Evolutionary conservation across 2,797 vertebrate species (phyloP), one percentile per base, ranked within the genome.

Genomic region (Selene dorsalis): DNA sequence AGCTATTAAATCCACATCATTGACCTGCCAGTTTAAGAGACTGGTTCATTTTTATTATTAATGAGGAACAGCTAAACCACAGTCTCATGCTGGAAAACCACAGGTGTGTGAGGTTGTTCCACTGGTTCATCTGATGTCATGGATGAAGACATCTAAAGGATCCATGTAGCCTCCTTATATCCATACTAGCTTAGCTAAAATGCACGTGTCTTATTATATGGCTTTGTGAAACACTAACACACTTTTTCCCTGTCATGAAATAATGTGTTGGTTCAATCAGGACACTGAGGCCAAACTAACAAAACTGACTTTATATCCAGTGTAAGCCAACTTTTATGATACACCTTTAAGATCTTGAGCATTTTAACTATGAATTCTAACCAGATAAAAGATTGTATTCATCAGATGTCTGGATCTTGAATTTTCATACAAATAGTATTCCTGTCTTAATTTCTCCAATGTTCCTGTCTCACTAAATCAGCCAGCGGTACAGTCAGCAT

Each of bases 401-500:
- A 38, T 38, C 38, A 38, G 38, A 38, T 38, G 9, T 38, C 35
- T 8, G 35, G 39, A 41, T 41, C 39, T 41, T 41, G 4, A 41
- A 12, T 41, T 2, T 13, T 41, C 39, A 41, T 12, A 41, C 12
- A 13, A 41, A 41, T 14, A 43, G 58, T 14, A 20, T 10, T 48
- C 32, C 24, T 55, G 45, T 59, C 39, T 65, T 14, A 11, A 69
- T 53, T 28, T 41, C 38, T 47, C 10, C 48, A 55, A 28, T 52
- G 20, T 57, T 4, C 10, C 20, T 60, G 3, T 66, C 26, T 58
- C 8, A 6, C 5, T 73, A 45, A 26, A 18, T 59, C 87, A 95
- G 95, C 92, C 47, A 91, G 30, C 0, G 95, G 95, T 13, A 85
- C 78, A 0, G 85, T 94, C 41, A 66, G 3, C 70, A 93, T 95